phyloP scores from a whole-genome alignment of 2,888 invertebrate genomes.

The Pimpla rufipes region DNA sequence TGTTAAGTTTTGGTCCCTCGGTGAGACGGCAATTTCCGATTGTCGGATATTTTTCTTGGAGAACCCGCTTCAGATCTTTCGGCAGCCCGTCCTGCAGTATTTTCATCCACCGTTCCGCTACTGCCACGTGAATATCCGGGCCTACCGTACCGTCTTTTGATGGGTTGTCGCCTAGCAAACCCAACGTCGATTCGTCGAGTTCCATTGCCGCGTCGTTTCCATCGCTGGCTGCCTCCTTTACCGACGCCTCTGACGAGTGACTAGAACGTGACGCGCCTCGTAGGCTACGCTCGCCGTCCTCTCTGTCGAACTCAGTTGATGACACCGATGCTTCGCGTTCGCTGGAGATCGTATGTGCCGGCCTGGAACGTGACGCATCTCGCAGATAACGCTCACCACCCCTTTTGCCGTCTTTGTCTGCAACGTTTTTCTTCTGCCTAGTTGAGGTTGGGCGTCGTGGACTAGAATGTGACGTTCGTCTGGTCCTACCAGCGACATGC shows the following conservation, averaged over 20 bases:
- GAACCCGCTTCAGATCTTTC: neutral
- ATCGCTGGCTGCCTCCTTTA: constrained; percentile 32
- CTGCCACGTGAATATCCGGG: constrained; percentile 47
- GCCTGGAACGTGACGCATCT: constrained; percentile 54
- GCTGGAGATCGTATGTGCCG: neutral
- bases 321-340: neutral
- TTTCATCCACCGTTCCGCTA: constrained; percentile 43
- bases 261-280: no score
- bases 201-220: constrained; percentile 1
- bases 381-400: constrained; percentile 56
- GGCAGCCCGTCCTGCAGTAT: constrained; percentile 39
- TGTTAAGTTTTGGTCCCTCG: neutral
- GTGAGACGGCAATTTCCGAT: neutral
- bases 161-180: constrained; percentile 35
- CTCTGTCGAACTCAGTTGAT: neutral
- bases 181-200: constrained; percentile 32
- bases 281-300: no score
- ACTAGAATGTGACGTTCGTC: neutral
- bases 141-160: constrained; percentile 21
- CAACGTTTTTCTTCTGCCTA: neutral
- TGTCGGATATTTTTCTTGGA: neutral
- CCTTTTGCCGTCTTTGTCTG: constrained; percentile 40
- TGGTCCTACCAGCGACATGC: neutral
- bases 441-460: neutral
- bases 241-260: constrained; percentile 27